Conservation (phyloP, 2,113 vertebrate genomes). For the Glaucidium brasilianum region DNA sequence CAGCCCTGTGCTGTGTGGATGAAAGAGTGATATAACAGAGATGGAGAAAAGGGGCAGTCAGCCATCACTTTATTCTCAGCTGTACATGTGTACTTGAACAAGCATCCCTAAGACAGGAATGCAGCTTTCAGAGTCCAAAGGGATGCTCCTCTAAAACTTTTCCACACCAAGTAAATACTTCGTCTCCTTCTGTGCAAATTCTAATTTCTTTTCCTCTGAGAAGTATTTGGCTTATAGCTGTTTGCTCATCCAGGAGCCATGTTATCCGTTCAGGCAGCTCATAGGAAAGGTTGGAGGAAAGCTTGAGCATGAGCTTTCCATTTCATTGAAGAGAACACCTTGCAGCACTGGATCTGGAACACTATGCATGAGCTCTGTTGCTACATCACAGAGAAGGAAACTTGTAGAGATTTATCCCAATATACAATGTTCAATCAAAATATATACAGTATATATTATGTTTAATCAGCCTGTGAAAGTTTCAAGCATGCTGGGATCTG, state of each 20-base stretch:
- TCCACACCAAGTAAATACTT: neutral
- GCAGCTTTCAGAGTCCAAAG: neutral
- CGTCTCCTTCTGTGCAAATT: neutral
- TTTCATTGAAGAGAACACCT: neutral
- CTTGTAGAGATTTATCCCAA: neutral
- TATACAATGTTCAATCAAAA: neutral
- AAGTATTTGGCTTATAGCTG: neutral
- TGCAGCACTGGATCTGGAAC: neutral
- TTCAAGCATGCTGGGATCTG: neutral
- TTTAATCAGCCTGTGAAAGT: neutral
- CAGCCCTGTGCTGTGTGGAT: neutral
- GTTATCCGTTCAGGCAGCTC: neutral
- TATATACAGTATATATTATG: neutral
- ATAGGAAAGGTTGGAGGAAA: neutral
- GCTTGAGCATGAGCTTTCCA: neutral
- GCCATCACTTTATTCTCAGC: neutral
- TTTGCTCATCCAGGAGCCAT: neutral
- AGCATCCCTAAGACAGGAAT: neutral
- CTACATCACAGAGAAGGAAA: neutral
- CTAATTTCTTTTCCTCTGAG: neutral
- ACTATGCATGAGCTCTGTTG: neutral
- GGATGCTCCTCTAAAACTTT: neutral
- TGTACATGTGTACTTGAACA: neutral
- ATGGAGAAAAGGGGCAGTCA: neutral
- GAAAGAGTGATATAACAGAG: neutral